Evolutionary conservation across 2,797 vertebrate genomes (phyloP).

Genomic region (Pantherophis alleghaniensis): DNA sequence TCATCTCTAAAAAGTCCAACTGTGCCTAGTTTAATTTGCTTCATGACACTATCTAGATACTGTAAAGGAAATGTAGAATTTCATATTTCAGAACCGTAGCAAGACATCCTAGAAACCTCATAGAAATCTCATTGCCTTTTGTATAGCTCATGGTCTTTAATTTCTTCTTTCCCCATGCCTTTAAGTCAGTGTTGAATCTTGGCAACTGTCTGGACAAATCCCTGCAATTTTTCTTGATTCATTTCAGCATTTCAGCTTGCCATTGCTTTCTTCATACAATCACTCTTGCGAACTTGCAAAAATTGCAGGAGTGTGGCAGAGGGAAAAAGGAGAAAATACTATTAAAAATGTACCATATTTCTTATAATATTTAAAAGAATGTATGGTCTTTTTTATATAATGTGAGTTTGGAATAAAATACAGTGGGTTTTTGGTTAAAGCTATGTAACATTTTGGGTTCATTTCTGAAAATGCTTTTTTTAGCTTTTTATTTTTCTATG

Average conservation of each 20-base stretch:
- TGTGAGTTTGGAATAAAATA: not conserved
- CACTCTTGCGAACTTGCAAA: not conserved
- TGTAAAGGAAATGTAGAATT: not conserved
- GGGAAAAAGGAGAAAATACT: not conserved
- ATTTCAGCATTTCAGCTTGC: not conserved
- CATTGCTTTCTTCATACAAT: not conserved
- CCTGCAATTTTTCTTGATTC: not conserved
- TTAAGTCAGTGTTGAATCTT: not conserved
- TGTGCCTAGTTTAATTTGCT: not conserved
- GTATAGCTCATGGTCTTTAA: not conserved
- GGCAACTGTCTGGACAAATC: not conserved
- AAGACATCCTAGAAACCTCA: not conserved
- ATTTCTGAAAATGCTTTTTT: not conserved
- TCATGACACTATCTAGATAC: not conserved
- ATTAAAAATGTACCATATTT: not conserved
- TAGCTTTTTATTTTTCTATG: not conserved
- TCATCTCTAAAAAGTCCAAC: not conserved
- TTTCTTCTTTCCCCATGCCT: not conserved
- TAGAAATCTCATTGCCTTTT: not conserved
- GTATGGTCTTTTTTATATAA: not conserved
- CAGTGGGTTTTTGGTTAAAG: not conserved
- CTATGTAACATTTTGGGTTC: not conserved
- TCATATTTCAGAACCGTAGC: not conserved
- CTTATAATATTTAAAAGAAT: not conserved
- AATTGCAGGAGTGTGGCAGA: not conserved